phyloP scores from a whole-genome alignment of 2,888 invertebrate genomes.

The Alloscopus bannaensis region DNA sequence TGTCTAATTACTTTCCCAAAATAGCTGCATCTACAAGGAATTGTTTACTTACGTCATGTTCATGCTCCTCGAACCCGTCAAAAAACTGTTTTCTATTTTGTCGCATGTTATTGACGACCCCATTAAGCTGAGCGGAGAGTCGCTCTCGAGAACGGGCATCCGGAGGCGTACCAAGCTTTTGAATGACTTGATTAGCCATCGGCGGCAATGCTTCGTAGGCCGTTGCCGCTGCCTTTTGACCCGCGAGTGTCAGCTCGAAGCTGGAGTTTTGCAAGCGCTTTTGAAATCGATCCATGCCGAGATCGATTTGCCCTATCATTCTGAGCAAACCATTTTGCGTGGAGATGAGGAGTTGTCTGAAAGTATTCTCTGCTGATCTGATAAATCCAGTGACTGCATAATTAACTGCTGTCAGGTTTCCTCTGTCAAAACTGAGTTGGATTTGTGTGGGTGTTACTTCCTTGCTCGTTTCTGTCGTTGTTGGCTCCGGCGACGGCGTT shows the following conservation, averaged over 20 bases:
- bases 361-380: slow-evolving; percentile 26
- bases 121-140: slow-evolving; percentile 36
- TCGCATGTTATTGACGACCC: slow-evolving; percentile 44
- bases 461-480: neutral
- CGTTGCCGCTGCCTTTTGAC: slow-evolving; percentile 54
- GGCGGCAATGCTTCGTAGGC: slow-evolving; percentile 49
- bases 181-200: slow-evolving; percentile 45
- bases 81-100: slow-evolving; percentile 42
- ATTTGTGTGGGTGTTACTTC: neutral
- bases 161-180: slow-evolving; percentile 35
- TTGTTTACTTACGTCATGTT: slow-evolving; percentile 54
- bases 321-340: slow-evolving; percentile 36
- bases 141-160: slow-evolving; percentile 38
- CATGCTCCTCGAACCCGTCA: slow-evolving; percentile 55
- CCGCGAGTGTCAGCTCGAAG: slow-evolving; percentile 41
- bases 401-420: slow-evolving; percentile 42
- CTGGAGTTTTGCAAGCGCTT: slow-evolving; percentile 30
- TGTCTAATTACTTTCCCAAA: neutral
- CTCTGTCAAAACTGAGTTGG: slow-evolving; percentile 16
- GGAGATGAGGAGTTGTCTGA: slow-evolving; percentile 38
- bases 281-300: slow-evolving; percentile 31
- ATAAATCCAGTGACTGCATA: slow-evolving; percentile 36
- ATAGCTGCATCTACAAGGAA: too few relatives aligned
- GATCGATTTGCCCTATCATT: slow-evolving; percentile 53
- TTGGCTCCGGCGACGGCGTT: neutral